Percentiles rank a stretch among this genome's conserved stretches.
These are phyloP conservation scores for Bombus picipes DNA, from an alignment of 1,140 invertebrate genomes.

Conservation along the genomic window DNA sequence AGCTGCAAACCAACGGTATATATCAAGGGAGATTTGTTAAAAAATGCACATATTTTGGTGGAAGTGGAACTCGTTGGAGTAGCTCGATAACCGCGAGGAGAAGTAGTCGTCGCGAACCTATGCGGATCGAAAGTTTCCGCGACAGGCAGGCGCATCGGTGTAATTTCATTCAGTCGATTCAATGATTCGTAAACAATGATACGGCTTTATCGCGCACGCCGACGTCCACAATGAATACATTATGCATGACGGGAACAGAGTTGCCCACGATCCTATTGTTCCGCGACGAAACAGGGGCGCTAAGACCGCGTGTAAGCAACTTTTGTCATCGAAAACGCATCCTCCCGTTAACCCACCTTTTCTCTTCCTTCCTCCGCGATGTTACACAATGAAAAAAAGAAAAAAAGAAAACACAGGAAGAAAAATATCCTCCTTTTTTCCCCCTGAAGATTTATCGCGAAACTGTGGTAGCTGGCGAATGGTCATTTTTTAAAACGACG, in stretches of 20 bases:
- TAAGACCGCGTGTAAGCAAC: conserved; percentile 32
- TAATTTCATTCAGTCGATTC: conserved; percentile 74
- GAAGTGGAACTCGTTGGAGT: not conserved
- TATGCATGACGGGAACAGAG: conserved; percentile 71
- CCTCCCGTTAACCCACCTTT: conserved; percentile 14
- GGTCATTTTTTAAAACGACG: too few relatives aligned
- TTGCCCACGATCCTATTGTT: conserved; percentile 54
- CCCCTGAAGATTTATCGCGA: not conserved
- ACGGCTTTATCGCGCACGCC: conserved; percentile 67
- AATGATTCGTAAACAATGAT: conserved; percentile 79
- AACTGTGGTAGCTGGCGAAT: not conserved
- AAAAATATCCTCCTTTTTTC: not conserved
- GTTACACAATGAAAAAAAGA: not conserved
- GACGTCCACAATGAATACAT: conserved; percentile 64
- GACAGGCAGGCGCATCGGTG: conserved; percentile 31
- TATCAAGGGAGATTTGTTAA: not conserved
- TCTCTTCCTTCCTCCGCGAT: not conserved
- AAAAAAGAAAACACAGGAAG: not conserved
- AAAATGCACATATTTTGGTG: not conserved
- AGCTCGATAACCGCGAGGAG: not conserved
- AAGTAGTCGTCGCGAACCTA: not conserved
- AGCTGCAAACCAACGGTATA: too few relatives aligned
- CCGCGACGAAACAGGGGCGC: conserved; percentile 28
- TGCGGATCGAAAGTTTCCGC: conserved; percentile 49
- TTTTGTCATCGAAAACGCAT: conserved; percentile 52